A percentile compares a stretch with the other conserved stretches of the same genome.
Evolutionary conservation across 2,888 invertebrate genomes (phyloP).

Genomic region (Tipula unca): DNA sequence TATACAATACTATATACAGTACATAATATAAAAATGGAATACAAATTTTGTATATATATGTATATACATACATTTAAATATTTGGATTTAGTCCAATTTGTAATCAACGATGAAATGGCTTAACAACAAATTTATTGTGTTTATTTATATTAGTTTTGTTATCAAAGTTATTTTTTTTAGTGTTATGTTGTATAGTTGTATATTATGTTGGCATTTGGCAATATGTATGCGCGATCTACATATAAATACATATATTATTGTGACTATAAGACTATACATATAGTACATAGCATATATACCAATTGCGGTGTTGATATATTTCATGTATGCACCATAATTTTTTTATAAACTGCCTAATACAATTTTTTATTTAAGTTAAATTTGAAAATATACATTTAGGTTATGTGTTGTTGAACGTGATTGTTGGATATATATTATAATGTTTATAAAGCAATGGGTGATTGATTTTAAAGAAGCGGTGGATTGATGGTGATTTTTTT

Average conservation of each 20-base stretch:
- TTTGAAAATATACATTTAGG: neutral
- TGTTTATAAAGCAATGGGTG: neutral
- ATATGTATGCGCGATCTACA: neutral
- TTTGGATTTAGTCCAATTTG: neutral
- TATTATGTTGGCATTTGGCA: neutral
- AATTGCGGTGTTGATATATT: neutral
- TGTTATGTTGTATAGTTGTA: neutral
- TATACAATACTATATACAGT: neutral
- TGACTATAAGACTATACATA: neutral
- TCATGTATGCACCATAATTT: neutral
- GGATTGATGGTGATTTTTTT: too few relatives aligned
- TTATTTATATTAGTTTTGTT: slow-evolving; percentile 8
- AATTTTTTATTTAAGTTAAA: neutral
- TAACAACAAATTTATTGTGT: neutral
- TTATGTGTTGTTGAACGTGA: neutral
- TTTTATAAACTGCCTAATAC: neutral
- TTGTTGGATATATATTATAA: neutral
- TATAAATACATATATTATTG: neutral
- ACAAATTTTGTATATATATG: neutral
- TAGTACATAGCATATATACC: neutral
- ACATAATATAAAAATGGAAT: neutral
- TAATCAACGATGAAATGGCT: neutral
- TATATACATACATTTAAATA: neutral
- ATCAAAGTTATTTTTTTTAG: neutral
- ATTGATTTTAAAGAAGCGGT: neutral